Base-by-base conservation (phyloP, 2,113 vertebrate species). In the Xenopus laevis region DNA sequence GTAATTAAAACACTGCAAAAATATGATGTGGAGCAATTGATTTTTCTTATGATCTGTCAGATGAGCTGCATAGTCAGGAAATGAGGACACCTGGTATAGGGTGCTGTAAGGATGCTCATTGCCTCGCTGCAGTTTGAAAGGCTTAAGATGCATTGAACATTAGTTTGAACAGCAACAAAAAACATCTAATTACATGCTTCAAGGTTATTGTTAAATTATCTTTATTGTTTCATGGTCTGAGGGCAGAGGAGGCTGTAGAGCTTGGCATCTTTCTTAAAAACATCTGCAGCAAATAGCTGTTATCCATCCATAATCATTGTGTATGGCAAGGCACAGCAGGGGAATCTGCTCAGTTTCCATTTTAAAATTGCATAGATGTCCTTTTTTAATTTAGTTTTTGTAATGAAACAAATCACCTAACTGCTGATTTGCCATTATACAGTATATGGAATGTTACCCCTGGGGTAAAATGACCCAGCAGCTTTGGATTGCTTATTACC, bases 11-110 rank as follows among this genome's bases (percentile, higher is more conserved):
- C 65, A 66, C 55, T 52, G 72, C 64, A 74, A 68, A 63, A 63
- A 75, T 68, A 62, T 68, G 23, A 75, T 75, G 58, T 75, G 44
- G 65, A 69, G 73, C 73, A 68, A 75, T 75, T 55, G 69, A 75
- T 75, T 75, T 75, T 75, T 69, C 65, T 68, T 75, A 75, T 75
- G 73, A 75, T 75, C 65, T 75, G 73, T 75, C 73, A 68, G 73
- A 68, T 47, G 66, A 62, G 65, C 46, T 69, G 65, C 65, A 16
- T 30, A 75, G 73, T 69, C 73, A 63, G 73, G 73, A 75, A 68
- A 75, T 75, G 65, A 62, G 66, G 73, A 75, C 73, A 75, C 73
- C 73, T 75, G 73, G 73, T 58, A n/a, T 57, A 45, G 27, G 52
- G 46, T 61, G 61, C 72, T 75, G 53, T 61, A 55, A 33, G 65